Evolutionary conservation across 2,113 vertebrate species (phyloP).

Genomic region (Zosterops japonicus): DNA sequence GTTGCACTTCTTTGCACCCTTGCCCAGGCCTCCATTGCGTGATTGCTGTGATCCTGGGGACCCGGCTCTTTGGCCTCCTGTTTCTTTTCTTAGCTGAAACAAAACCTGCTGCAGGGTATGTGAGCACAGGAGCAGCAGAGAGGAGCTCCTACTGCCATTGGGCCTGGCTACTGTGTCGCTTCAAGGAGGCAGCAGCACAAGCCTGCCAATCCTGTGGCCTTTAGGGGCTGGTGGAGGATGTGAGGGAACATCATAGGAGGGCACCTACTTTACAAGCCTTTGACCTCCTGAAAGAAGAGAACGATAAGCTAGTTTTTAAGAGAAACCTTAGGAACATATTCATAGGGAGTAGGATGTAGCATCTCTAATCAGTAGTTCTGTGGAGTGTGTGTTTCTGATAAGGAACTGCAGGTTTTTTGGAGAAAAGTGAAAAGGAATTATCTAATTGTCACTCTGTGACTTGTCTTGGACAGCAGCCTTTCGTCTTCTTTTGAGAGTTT

Average conservation of each 20-base stretch:
- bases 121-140: background rate
- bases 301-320: background rate
- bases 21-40: fast-evolving
- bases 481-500: background rate
- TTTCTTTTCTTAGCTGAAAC: background rate
- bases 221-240: background rate
- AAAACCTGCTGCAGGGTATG: background rate
- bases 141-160: background rate
- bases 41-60: background rate
- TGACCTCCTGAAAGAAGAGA: background rate
- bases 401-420: background rate
- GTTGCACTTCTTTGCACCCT: background rate
- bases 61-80: background rate
- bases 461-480: background rate
- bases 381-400: background rate
- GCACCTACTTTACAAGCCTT: background rate
- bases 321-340: background rate
- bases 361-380: background rate
- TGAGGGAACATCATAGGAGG: background rate
- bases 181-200: background rate
- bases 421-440: background rate
- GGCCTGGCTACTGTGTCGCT: background rate
- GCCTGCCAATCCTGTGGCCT: background rate
- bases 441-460: background rate
- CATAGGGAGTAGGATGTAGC: background rate